Evolutionary conservation across 2,113 vertebrate species (phyloP), one percentile per base, ranked within the genome.

Genomic region (Stercorarius parasiticus): DNA sequence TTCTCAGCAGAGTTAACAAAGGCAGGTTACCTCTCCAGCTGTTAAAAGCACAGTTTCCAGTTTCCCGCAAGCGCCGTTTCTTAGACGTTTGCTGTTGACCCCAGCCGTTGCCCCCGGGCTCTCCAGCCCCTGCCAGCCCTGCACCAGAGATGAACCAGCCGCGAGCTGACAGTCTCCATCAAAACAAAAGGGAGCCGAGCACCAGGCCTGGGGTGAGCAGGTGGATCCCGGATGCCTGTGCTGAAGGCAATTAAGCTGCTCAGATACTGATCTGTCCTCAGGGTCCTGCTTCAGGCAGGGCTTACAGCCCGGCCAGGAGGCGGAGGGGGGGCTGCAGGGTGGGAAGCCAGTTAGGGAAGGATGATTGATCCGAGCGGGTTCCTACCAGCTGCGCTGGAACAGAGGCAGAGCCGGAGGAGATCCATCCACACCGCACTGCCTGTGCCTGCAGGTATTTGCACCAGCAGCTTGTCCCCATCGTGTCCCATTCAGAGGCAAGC

Each of bases 131-230:
- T 13, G 16, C 17, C 52, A 10, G 15, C 32, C 21, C 21, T 4
- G 38, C 20, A 11, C 27, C 23, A 19, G 79, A 25, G 70, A 7
- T 30, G 15, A 64, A 58, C 56, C 71, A 34, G 52, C 42, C 7
- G 0, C 40, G 70, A 13, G 5, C 61, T 50, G 78, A 8, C 43
- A 16, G 49, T 23, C 49, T 77, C 49, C 64, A 30, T 20, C 59
- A 15, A 38, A 82, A 42, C n/a, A 26, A 42, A 67, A 77, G n/a
- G 38, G 2, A 40, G 32, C 79, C 12, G 53, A 81, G 81, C 77
- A 50, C 5, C 1, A 2, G 9, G 1, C 1, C 0, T 11, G n/a
- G 79, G 74, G 73, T 2, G 66, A 53, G 83, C 50, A n/a, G 84
- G 53, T 25, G 88, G 64, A 15, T 38, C 59, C 64, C 23, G 42